Evolutionary conservation across 2,888 invertebrate genomes (phyloP), one percentile per base, ranked within the genome.

Genomic region (Leptura quadrifasciata): DNA sequence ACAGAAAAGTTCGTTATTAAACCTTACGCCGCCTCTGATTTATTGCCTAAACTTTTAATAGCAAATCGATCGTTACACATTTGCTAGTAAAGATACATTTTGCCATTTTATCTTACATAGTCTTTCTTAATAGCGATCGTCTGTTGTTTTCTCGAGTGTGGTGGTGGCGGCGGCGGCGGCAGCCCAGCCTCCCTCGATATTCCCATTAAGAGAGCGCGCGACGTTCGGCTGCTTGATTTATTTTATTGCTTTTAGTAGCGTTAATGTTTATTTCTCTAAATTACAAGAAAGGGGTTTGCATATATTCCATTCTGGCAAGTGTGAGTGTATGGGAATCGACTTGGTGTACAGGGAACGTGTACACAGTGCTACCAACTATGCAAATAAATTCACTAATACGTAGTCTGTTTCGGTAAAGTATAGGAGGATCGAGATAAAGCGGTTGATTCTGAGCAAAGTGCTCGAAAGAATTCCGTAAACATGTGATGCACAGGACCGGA

Each of bases 261-360:
- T 90, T 91, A 90, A 90, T 90, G 90, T 91, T 91, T 91, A 91
- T 90, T 90, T 90, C 90, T 89, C 88, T 90, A 90, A 91, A 91
- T 90, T 91, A 91, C 90, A 91, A 90, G 90, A 90, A 90, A 90
- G 90, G 90, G 90, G 90, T 90, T 88, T 89, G 88, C 88, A 88
- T 87, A 87, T 87, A 88, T 79, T 68, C 65, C 70, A 57, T 31
- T 70, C 35, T 3, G 58, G 69, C 64, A 72, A 63, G 68, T 68
- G 76, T 63, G 70, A 71, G 72, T 67, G 72, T 77, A 76, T 72
- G 72, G 77, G 77, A 76, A 78, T 74, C 78, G 78, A 76, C 72
- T 78, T 69, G 71, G 31, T 77, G 77, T 61, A 73, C 54, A 60
- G 68, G 52, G 76, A 68, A 71, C 72, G 58, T 68, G 65, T 68